Percentiles rank a stretch among this genome's conserved stretches.
These are phyloP conservation scores for Oryctes rhinoceros DNA, from an alignment of 1,140 invertebrate genomes.

Conservation along the genomic window DNA sequence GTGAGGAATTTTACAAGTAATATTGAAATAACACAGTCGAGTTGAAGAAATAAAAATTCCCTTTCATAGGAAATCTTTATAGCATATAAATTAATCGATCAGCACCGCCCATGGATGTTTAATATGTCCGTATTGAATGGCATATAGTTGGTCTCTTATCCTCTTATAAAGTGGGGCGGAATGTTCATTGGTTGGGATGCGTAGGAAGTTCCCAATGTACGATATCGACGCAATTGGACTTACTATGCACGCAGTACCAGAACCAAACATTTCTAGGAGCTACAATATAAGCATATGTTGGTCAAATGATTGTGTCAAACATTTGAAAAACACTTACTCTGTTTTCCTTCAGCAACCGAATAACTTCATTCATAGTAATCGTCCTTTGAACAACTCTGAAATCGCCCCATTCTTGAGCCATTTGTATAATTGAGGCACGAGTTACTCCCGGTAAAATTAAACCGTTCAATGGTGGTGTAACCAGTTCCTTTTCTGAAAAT, in stretches of 20 bases:
- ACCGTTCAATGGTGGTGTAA: constrained; percentile 92
- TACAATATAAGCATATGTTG: constrained; percentile 59
- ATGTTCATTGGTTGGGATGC: constrained; percentile 81
- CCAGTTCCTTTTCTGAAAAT: constrained; percentile 84
- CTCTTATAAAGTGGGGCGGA: constrained; percentile 71
- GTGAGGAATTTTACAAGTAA: neutral
- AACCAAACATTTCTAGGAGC: constrained; percentile 93
- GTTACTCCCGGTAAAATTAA: constrained; percentile 95
- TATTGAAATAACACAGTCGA: neutral
- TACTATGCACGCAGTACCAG: constrained; percentile 93
- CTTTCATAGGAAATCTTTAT: neutral
- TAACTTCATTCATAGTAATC: constrained; percentile 88
- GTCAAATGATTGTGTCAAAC: neutral
- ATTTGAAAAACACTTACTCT: constrained; percentile 72
- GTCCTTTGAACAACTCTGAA: constrained; percentile 84
- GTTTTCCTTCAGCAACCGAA: constrained; percentile 77
- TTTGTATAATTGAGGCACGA: constrained; percentile 84
- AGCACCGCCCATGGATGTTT: constrained; percentile 79
- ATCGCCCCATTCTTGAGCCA: constrained; percentile 86
- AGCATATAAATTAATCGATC: constrained; percentile 61
- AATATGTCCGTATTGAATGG: constrained; percentile 88
- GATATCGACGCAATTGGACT: constrained; percentile 87
- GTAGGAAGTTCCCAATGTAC: constrained; percentile 72
- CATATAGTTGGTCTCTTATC: constrained; percentile 76
- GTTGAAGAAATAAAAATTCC: neutral